These are phyloP conservation scores for Pagrus major DNA, from an alignment of 2,113 vertebrate genomes.

Conservation along the genomic window DNA sequence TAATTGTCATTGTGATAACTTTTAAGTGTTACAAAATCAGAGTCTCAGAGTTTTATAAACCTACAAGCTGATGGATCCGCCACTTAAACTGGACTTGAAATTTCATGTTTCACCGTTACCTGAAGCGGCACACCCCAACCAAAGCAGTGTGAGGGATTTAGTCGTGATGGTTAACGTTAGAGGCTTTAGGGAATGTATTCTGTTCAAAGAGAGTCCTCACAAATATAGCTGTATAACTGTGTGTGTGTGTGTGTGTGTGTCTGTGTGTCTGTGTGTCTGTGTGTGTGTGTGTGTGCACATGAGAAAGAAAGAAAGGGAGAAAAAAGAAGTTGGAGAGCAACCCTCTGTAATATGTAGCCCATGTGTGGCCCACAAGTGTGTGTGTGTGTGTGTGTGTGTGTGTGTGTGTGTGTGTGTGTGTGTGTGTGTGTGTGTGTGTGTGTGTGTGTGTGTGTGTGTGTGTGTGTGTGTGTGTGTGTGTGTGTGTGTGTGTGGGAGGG, in stretches of 20 bases:
- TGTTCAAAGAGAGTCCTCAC: conserved; percentile 19
- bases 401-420: conserved; percentile 49
- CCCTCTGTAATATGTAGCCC: conserved; percentile 68
- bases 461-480: conserved; percentile 28
- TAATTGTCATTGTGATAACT: neutral
- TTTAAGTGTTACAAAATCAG: neutral
- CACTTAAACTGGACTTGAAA: conserved; percentile 11
- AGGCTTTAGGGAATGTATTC: neutral
- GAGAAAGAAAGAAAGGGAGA: conserved; percentile 34
- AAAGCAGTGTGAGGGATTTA: neutral
- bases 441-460: conserved; percentile 32
- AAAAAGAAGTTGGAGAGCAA: conserved; percentile 60
- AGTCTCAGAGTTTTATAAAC: neutral
- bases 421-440: conserved; percentile 47
- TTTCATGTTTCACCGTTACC: conserved; percentile 9
- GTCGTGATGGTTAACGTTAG: conserved; percentile 7
- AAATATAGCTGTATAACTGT: conserved; percentile 23
- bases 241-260: neutral
- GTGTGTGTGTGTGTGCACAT: conserved; percentile 19
- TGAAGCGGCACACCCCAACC: conserved; percentile 2
- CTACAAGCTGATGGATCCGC: neutral
- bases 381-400: conserved; percentile 25
- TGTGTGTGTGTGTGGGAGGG: conserved; percentile 53
- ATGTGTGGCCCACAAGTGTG: conserved; percentile 74
- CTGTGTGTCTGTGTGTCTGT: conserved; percentile 18